phyloP scores from a whole-genome alignment of 2,888 invertebrate species.

The Hybos culiciformis region DNA sequence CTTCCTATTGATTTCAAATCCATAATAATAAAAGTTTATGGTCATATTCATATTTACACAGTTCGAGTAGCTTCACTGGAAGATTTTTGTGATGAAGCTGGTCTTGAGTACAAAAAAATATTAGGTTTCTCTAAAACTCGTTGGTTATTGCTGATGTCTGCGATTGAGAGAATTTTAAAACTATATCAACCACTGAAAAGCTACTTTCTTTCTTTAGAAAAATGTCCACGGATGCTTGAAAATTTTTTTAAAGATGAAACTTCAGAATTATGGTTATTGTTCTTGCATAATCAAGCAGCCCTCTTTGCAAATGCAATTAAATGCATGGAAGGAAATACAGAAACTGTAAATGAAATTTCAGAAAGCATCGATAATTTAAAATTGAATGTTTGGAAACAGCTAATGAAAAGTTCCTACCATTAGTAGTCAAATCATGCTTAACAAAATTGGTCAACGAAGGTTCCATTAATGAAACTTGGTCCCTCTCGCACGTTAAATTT shows the following conservation, averaged over 20 bases:
- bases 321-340: conserved; percentile 1
- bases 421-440: neutral
- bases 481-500: neutral
- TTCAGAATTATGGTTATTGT: conserved; percentile 3
- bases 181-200: conserved; percentile 3
- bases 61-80: conserved; percentile 14
- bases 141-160: conserved; percentile 6
- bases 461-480: neutral
- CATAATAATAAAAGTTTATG: conserved; percentile 11
- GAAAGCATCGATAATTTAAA: neutral
- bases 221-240: conserved; percentile 3
- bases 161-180: conserved; percentile 5
- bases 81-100: conserved; percentile 5
- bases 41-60: conserved; percentile 18
- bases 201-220: conserved; percentile 6
- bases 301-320: conserved; percentile 1
- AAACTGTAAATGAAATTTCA: neutral
- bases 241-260: conserved; percentile 4
- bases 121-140: conserved; percentile 7
- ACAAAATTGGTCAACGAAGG: neutral
- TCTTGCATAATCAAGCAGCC: conserved; percentile 4
- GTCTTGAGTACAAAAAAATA: conserved; percentile 2
- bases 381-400: neutral
- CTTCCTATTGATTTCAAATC: conserved; percentile 15
- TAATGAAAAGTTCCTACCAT: neutral